Evolutionary conservation across 2,888 invertebrate genomes (phyloP), one percentile per base, ranked within the genome.

Genomic region (Dioctria linearis): DNA sequence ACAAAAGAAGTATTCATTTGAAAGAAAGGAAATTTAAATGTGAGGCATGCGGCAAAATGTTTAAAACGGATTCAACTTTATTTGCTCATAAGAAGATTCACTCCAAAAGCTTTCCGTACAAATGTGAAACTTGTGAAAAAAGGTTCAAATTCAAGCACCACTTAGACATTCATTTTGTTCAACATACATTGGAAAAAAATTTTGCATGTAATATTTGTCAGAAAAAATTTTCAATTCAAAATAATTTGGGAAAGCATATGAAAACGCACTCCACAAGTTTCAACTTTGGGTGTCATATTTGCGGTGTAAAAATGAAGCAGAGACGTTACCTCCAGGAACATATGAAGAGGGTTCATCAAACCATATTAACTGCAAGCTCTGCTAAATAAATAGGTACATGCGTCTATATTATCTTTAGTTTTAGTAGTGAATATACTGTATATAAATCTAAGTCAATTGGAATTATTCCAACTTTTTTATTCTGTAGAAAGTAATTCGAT

Each of bases 281-380:
- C 81, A 86, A 86, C 5, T 89, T 86, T 84, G 82, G 85, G 2
- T 91, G 91, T 83, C 85, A 86, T 9, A 84, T 86, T 37, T 92
- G 92, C 84, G 87, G 86, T 0, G 85, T 86, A 49, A 87, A 86
- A 43, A 91, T 91, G 84, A 90, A 90, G 4, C 91, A 92, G 84
- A 87, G 87, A 82, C 86, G 92, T 39, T 92, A 92, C 84, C 85
- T 92, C 13, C 89, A 89, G 76, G 90, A 88, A 82, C 92, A 92
- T 84, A 83, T 88, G 82, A 83, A 84, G 42, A 88, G 87, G 66
- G 88, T 88, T 82, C 90, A 90, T 83, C 80, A 81, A 57, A 82
- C 67, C 5, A 75, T 67, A 37, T 54, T 80, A 57, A 69, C 59
- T 57, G 46, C 76, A n/a, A 42, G n/a, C 25, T 13, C 59, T 13